These are phyloP conservation scores for Semotilus atromaculatus DNA, from an alignment of 2,797 vertebrate species.

Conservation along the genomic window DNA sequence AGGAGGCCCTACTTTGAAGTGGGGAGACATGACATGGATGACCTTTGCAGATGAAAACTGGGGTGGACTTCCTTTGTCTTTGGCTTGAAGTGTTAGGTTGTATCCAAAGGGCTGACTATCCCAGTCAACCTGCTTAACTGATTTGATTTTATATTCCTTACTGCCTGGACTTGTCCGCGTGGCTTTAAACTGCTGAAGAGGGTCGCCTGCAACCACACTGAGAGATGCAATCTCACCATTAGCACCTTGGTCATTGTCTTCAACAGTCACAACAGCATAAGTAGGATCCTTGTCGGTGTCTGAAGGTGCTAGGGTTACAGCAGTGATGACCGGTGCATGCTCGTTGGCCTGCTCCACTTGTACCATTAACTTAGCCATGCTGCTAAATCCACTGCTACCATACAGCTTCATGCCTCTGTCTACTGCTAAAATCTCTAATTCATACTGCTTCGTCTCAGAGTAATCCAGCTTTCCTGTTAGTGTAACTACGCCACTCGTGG, in stretches of 20 bases:
- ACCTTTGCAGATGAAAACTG: conserved; percentile 92
- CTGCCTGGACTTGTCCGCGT: conserved; percentile 90
- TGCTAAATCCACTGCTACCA: conserved; percentile 97
- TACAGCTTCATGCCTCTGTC: conserved; percentile 97
- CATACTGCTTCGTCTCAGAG: conserved; percentile 84
- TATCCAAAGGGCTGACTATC: conserved; percentile 91
- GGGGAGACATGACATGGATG: conserved; percentile 86
- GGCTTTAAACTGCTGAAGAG: conserved; percentile 90
- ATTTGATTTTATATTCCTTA: conserved; percentile 96
- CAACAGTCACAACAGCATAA: conserved; percentile 89
- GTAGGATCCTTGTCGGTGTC: conserved; percentile 88
- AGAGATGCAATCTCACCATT: conserved; percentile 96
- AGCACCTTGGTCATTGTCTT: conserved; percentile 90
- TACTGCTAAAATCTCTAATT: conserved; percentile 94
- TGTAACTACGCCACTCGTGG: conserved; percentile 92
- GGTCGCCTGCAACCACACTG: conserved; percentile 92
- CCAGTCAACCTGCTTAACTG: conserved; percentile 86
- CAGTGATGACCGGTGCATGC: conserved; percentile 87
- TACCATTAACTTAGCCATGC: conserved; percentile 92
- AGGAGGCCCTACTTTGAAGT: conserved; percentile 87
- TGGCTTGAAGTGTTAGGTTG: conserved; percentile 96
- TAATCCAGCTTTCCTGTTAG: conserved; percentile 92
- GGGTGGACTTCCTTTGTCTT: conserved; percentile 94
- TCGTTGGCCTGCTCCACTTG: conserved; percentile 93
- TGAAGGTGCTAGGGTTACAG: conserved; percentile 82